Percentiles rank a stretch among this genome's conserved stretches.
These are phyloP conservation scores for Polydrusus tereticollis DNA, from an alignment of 2,888 invertebrate species.

Conservation along the genomic window DNA sequence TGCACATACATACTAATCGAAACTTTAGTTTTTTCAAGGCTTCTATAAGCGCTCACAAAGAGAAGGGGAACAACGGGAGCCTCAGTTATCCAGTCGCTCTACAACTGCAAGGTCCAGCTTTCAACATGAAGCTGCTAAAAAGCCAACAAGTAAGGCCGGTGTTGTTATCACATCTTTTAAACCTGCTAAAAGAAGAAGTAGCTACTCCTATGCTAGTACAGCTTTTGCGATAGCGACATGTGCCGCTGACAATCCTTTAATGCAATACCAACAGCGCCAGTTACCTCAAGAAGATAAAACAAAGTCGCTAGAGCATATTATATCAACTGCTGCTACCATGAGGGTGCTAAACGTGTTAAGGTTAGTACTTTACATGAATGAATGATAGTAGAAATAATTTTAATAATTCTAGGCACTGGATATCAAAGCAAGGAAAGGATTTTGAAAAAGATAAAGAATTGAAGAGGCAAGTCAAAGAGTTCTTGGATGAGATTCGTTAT, in stretches of 20 bases:
- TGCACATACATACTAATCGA: no score
- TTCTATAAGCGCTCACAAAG: slow-evolving; percentile 41
- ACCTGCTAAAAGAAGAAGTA: slow-evolving; percentile 88
- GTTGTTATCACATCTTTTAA: slow-evolving; percentile 92
- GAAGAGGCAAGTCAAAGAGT: slow-evolving; percentile 84
- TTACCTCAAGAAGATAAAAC: slow-evolving; percentile 68
- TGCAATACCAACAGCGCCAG: slow-evolving; percentile 68
- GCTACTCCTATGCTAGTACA: slow-evolving; percentile 87
- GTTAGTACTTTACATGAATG: slow-evolving; percentile 58
- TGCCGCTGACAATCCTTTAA: slow-evolving; percentile 86
- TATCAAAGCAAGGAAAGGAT: slow-evolving; percentile 90
- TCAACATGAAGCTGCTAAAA: slow-evolving; percentile 72
- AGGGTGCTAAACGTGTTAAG: slow-evolving; percentile 88
- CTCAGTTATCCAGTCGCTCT: slow-evolving; percentile 26
- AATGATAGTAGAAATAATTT: not conserved
- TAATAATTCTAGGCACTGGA: slow-evolving; percentile 79
- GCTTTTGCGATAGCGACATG: slow-evolving; percentile 94
- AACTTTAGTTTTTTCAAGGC: slow-evolving; percentile 39
- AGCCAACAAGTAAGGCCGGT: slow-evolving; percentile 79
- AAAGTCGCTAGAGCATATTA: slow-evolving; percentile 79
- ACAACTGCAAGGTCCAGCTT: slow-evolving; percentile 71
- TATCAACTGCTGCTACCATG: slow-evolving; percentile 95
- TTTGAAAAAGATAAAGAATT: slow-evolving; percentile 84
- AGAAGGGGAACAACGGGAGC: slow-evolving; percentile 40
- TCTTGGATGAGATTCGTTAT: slow-evolving; percentile 88